Evolutionary conservation across 2,113 vertebrate species (phyloP).

Genomic region (Gopherus evgoodei): DNA sequence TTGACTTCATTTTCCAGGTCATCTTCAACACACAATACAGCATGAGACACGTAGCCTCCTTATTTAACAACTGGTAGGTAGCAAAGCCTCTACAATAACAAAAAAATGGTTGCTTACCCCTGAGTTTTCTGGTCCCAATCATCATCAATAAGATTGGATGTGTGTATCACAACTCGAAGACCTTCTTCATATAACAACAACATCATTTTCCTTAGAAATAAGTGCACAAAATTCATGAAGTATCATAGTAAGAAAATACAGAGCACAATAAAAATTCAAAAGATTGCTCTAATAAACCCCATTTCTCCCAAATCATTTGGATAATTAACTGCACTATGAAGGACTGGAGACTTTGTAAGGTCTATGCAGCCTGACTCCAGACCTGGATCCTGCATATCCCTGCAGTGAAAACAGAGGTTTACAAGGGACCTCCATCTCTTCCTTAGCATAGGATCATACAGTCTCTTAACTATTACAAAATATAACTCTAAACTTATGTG

Average conservation of each 20-base stretch:
- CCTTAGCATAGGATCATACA: no score
- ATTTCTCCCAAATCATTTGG: not conserved
- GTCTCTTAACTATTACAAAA: not conserved
- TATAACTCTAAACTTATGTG: no score
- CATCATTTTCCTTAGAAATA: constrained; percentile 95
- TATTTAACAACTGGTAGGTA: not conserved
- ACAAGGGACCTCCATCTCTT: no score
- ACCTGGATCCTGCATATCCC: no score
- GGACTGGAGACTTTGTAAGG: not conserved
- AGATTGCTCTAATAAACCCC: not conserved
- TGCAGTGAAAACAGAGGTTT: no score
- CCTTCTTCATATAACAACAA: constrained; percentile 94
- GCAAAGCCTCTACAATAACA: no score
- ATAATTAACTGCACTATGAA: not conserved
- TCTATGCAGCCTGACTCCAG: not conserved
- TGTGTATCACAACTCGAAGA: constrained; percentile 93
- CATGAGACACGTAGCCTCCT: not conserved
- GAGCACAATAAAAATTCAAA: not conserved
- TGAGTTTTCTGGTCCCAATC: constrained; percentile 99
- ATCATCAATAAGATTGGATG: constrained; percentile 93
- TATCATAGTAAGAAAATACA: not conserved
- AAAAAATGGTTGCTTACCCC: constrained; percentile 80
- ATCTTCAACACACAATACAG: not conserved
- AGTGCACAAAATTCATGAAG: not conserved
- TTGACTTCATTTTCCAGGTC: not conserved